Evolutionary conservation across 2,888 invertebrate genomes (phyloP).

Genomic region (Drosophila limbata): DNA sequence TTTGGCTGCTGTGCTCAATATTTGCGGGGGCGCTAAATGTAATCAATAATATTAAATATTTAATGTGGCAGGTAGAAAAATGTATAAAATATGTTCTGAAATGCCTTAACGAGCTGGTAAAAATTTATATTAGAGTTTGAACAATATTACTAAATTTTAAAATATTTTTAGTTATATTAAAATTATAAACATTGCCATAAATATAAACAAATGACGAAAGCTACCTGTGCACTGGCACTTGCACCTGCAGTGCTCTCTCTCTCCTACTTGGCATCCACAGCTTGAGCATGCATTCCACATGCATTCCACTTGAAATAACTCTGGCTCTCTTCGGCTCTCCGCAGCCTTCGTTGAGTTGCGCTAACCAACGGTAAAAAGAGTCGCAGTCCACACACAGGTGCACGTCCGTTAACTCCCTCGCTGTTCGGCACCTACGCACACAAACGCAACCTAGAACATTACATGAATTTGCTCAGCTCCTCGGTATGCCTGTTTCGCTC

Average conservation of each 20-base stretch:
- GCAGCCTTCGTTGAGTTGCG: slow-evolving; percentile 72
- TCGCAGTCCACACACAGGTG: slow-evolving; percentile 38
- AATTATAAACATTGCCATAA: not conserved
- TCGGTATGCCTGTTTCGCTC: slow-evolving; percentile 19
- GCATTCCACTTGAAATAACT: slow-evolving; percentile 56
- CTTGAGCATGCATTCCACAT: slow-evolving; percentile 11
- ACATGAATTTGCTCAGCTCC: slow-evolving; percentile 32
- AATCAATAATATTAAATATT: slow-evolving; percentile 85
- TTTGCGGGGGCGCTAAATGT: slow-evolving; percentile 63
- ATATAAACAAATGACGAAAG: slow-evolving; percentile 17
- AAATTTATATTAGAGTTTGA: too few species aligned
- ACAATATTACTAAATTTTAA: not conserved
- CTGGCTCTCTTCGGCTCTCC: slow-evolving; percentile 42
- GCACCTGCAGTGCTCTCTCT: slow-evolving; percentile 30
- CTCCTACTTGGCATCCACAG: slow-evolving; percentile 39
- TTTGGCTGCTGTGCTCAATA: slow-evolving; percentile 7
- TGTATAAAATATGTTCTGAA: not conserved
- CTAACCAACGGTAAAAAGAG: slow-evolving; percentile 41
- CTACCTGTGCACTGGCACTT: slow-evolving; percentile 48
- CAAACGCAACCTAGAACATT: slow-evolving; percentile 11
- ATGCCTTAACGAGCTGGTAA: too few species aligned
- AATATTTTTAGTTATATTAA: not conserved
- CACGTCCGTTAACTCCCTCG: slow-evolving; percentile 31
- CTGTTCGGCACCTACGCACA: slow-evolving; percentile 30
- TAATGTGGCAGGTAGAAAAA: slow-evolving; percentile 74